phyloP scores from a whole-genome alignment of 2,113 vertebrate species.

The Calyptomena viridis region DNA sequence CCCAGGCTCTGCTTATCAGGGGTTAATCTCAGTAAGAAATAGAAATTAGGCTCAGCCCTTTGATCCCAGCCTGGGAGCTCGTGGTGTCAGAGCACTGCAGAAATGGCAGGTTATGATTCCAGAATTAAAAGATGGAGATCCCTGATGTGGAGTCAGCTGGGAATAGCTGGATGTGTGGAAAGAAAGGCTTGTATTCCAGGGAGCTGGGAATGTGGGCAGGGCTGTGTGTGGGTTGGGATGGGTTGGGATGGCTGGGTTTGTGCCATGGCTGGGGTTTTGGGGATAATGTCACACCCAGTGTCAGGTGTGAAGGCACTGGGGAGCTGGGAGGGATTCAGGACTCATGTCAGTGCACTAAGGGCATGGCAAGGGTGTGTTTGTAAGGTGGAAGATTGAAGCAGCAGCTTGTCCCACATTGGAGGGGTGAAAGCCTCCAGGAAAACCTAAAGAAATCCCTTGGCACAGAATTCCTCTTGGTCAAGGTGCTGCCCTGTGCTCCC shows the following conservation, averaged over 20 bases:
- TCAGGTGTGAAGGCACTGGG: background rate
- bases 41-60: background rate
- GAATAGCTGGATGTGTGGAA: background rate
- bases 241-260: accelerated
- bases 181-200: background rate
- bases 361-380: accelerated
- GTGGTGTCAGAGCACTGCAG: background rate
- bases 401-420: background rate
- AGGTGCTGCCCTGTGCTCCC: background rate
- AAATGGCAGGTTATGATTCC: background rate
- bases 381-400: background rate
- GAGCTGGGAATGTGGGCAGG: background rate
- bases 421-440: background rate
- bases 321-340: background rate
- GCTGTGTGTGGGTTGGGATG: too few relatives aligned
- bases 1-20: background rate
- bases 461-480: background rate
- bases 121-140: background rate
- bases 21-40: background rate
- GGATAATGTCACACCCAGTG: accelerated
- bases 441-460: background rate
- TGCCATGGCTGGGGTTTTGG: background rate
- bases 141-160: background rate
- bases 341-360: background rate
- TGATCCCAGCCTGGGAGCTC: background rate